Percentiles rank a stretch among this genome's conserved stretches.
These are phyloP conservation scores for Sympetrum striolatum DNA, from an alignment of 2,888 invertebrate genomes.

Conservation along the genomic window DNA sequence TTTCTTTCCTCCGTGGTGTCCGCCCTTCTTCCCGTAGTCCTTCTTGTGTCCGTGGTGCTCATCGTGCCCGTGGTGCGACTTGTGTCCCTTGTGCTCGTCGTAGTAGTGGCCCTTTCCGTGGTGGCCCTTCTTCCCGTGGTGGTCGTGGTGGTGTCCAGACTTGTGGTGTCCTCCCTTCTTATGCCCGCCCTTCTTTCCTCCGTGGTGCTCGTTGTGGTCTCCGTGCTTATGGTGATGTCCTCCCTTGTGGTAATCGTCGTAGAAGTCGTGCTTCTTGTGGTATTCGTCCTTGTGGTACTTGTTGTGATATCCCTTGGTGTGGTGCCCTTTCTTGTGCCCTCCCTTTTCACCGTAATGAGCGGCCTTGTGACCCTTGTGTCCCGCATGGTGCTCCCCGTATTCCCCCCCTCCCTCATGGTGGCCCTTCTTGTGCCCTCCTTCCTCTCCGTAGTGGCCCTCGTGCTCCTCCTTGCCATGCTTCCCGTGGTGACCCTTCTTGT, in stretches of 20 bases:
- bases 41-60: slow-evolving; percentile 64
- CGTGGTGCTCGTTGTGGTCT: slow-evolving; percentile 64
- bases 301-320: slow-evolving; percentile 75
- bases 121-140: slow-evolving; percentile 66
- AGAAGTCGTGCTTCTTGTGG: slow-evolving; percentile 79
- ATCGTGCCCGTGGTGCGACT: slow-evolving; percentile 65
- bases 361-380: slow-evolving; percentile 64
- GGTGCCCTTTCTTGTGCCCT: slow-evolving; percentile 72
- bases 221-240: slow-evolving; percentile 72
- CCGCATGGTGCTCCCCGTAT: slow-evolving; percentile 65
- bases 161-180: slow-evolving; percentile 66
- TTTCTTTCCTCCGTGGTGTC: slow-evolving; percentile 61
- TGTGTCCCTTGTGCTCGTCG: slow-evolving; percentile 64
- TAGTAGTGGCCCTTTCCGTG: slow-evolving; percentile 66
- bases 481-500: slow-evolving; percentile 66
- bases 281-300: slow-evolving; percentile 79
- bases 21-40: slow-evolving; percentile 65
- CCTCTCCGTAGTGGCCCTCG: slow-evolving; percentile 62
- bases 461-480: slow-evolving; percentile 64
- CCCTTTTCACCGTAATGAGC: slow-evolving; percentile 67
- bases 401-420: slow-evolving; percentile 65
- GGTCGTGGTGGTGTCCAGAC: slow-evolving; percentile 63
- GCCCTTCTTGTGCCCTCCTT: slow-evolving; percentile 64
- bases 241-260: slow-evolving; percentile 73
- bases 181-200: slow-evolving; percentile 64